Evolutionary conservation across 2,113 vertebrate genomes (phyloP).

Genomic region (Sylvietta virens): DNA sequence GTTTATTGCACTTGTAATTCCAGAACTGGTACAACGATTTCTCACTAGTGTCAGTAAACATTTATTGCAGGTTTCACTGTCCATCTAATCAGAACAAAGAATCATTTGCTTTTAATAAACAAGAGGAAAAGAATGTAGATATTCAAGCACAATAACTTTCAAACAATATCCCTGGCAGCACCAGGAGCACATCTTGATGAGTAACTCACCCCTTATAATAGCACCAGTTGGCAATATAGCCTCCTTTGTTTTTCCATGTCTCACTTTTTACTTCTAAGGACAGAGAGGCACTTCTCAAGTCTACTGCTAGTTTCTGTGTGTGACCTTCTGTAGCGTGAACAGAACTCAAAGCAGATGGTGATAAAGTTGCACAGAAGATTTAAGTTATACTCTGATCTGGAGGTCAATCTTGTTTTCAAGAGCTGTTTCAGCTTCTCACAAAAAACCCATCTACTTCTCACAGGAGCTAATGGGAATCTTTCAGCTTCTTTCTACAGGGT

Average conservation of each 20-base stretch:
- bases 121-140: neutral
- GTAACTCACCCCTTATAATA: neutral
- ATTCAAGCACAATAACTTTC: neutral
- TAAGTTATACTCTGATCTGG: neutral
- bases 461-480: neutral
- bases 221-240: neutral
- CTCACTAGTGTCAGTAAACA: neutral
- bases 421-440: neutral
- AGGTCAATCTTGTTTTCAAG: slow-evolving; percentile 33
- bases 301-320: neutral
- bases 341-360: slow-evolving; percentile 23
- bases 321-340: neutral
- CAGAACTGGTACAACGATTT: neutral
- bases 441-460: neutral
- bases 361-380: neutral
- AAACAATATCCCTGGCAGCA: neutral
- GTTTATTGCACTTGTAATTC: neutral
- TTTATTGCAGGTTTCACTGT: neutral
- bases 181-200: neutral
- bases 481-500: neutral
- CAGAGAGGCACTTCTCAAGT: neutral
- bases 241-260: neutral
- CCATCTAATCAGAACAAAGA: neutral
- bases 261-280: neutral
- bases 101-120: neutral